Evolutionary conservation across 2,888 invertebrate species (phyloP).

Genomic region (Galeruca laticollis): DNA sequence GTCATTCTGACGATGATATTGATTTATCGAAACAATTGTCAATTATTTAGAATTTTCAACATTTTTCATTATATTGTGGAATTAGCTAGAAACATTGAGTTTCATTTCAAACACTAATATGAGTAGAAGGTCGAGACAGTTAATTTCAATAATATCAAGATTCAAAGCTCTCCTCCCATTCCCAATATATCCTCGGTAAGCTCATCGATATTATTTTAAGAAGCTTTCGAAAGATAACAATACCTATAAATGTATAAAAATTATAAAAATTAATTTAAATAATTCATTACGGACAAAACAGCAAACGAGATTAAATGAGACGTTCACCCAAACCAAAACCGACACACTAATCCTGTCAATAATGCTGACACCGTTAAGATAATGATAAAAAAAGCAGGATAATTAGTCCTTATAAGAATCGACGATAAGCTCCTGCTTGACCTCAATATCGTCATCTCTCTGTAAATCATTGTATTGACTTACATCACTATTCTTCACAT

Average conservation of each 20-base stretch:
- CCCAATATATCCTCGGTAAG: not conserved
- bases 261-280: not conserved
- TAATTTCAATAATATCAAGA: too few relatives aligned
- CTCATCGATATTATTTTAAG: not conserved
- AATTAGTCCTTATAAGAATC: slow-evolving; percentile 21
- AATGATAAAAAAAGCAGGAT: slow-evolving; percentile 31
- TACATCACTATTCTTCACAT: slow-evolving; percentile 46
- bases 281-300: not conserved
- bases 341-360: slow-evolving; percentile 14
- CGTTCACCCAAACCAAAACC: not conserved
- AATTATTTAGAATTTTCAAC: too few relatives aligned
- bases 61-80: too few relatives aligned
- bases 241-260: not conserved
- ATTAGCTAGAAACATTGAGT: too few relatives aligned
- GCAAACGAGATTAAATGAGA: not conserved
- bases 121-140: too few relatives aligned
- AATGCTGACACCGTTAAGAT: slow-evolving; percentile 1
- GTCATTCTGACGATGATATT: too few relatives aligned
- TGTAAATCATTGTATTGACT: slow-evolving; percentile 43
- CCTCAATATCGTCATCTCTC: slow-evolving; percentile 41
- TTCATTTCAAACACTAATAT: too few relatives aligned
- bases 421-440: slow-evolving; percentile 30
- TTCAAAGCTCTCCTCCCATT: too few relatives aligned
- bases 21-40: too few relatives aligned
- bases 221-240: not conserved